Evolutionary conservation across 64 coral and sea anemone genomes (phyloP).

Genomic region (Porites lutea): DNA sequence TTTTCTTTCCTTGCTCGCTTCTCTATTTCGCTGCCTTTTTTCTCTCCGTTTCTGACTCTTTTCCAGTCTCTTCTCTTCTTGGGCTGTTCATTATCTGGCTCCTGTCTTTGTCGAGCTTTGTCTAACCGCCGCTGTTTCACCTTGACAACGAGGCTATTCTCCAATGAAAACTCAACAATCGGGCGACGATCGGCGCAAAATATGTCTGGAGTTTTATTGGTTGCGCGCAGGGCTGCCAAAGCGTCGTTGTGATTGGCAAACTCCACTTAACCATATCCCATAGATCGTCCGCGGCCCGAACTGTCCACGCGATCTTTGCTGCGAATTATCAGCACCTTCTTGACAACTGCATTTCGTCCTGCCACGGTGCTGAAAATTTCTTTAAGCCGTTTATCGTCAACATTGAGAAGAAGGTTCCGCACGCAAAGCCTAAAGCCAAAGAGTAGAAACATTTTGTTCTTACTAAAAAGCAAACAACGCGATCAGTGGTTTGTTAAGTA

Average conservation of each 20-base stretch:
- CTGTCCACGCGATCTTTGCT: slow-evolving; percentile 89
- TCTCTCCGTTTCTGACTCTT: slow-evolving; percentile 53
- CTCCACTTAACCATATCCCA: slow-evolving; percentile 93
- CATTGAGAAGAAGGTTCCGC: slow-evolving; percentile 83
- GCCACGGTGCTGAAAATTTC: slow-evolving; percentile 58
- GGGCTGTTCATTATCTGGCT: neutral
- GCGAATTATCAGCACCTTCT: slow-evolving; percentile 83
- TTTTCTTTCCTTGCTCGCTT: slow-evolving; percentile 72
- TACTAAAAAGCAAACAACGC: no score
- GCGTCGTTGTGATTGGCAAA: slow-evolving; percentile 88
- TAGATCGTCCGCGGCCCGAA: slow-evolving; percentile 66
- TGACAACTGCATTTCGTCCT: slow-evolving; percentile 31
- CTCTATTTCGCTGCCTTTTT: slow-evolving; percentile 62
- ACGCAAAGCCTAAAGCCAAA: slow-evolving; percentile 79
- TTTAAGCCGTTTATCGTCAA: slow-evolving; percentile 71
- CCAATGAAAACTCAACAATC: slow-evolving; percentile 94
- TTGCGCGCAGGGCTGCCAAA: slow-evolving; percentile 69
- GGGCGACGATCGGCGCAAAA: slow-evolving; percentile 91
- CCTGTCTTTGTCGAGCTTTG: slow-evolving; percentile 42
- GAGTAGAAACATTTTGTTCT: neutral
- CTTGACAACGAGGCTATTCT: slow-evolving; percentile 91
- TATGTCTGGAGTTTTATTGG: slow-evolving; percentile 91
- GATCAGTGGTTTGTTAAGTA: no score
- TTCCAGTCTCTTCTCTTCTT: slow-evolving; percentile 82
- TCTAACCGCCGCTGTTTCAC: slow-evolving; percentile 69